phyloP scores from a whole-genome alignment of 1,140 invertebrate species.

The Ceratoteleas bidentatus region DNA sequence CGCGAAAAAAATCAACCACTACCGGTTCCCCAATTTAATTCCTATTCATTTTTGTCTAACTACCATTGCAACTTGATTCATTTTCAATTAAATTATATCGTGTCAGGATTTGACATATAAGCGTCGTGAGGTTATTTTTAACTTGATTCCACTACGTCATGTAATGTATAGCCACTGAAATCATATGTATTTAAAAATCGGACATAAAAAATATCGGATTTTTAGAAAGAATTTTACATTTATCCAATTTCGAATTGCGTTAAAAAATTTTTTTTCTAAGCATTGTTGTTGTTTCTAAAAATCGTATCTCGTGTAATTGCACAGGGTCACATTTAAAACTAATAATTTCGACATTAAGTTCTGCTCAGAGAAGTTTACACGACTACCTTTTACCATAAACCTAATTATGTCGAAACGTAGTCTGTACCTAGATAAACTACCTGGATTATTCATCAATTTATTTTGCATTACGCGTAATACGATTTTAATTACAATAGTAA shows the following conservation, averaged over 20 bases:
- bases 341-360: neutral
- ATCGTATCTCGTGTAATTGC: neutral
- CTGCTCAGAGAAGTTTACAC: neutral
- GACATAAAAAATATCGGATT: neutral
- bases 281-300: neutral
- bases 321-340: neutral
- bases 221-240: no score
- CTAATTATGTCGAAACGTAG: neutral
- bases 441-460: neutral
- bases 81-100: conserved; percentile 4
- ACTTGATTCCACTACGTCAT: neutral
- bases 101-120: neutral
- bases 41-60: no score
- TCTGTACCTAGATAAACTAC: neutral
- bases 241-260: no score
- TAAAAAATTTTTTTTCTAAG: no score
- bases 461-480: neutral
- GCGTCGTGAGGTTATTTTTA: conserved; percentile 1
- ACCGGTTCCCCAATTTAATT: no score
- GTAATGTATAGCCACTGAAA: neutral
- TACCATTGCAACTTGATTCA: no score
- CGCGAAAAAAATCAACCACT: no score
- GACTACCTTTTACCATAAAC: neutral
- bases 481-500: neutral
- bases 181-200: neutral